phyloP scores from a whole-genome alignment of 2,888 invertebrate genomes.

The Caenorhabditis sp. region DNA sequence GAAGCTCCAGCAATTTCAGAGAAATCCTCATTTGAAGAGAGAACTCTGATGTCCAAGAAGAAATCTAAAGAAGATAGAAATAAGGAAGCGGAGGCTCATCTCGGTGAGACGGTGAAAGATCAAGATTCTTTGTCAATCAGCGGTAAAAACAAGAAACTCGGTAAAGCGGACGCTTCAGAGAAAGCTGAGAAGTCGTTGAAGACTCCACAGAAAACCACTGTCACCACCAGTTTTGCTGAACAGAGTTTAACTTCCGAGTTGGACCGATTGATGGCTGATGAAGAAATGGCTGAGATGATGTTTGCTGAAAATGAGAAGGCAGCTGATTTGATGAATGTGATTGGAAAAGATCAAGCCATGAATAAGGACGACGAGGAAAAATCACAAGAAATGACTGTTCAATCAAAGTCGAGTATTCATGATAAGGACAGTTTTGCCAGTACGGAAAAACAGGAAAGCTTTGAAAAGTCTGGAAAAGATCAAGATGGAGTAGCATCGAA shows the following conservation, averaged over 20 bases:
- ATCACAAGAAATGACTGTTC: slow-evolving; percentile 10
- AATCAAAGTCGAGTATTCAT: neutral
- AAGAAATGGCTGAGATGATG: slow-evolving; percentile 50
- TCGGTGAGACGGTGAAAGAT: slow-evolving; percentile 9
- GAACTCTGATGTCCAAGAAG: slow-evolving; percentile 40
- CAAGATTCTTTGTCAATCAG: slow-evolving; percentile 24
- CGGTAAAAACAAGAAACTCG: slow-evolving; percentile 35
- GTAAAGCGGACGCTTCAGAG: slow-evolving; percentile 24
- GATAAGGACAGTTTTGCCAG: slow-evolving; percentile 39
- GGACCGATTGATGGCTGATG: slow-evolving; percentile 50
- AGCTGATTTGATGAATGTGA: slow-evolving; percentile 15
- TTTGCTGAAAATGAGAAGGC: slow-evolving; percentile 41
- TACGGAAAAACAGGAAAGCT: slow-evolving; percentile 4
- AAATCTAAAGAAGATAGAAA: slow-evolving; percentile 7
- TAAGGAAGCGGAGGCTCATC: slow-evolving; percentile 17
- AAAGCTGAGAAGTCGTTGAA: slow-evolving; percentile 39
- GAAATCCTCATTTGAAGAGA: slow-evolving; percentile 52
- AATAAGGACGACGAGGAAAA: slow-evolving; percentile 2
- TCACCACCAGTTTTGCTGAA: slow-evolving; percentile 57
- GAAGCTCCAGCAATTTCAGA: slow-evolving; percentile 33
- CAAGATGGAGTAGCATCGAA: slow-evolving; percentile 1
- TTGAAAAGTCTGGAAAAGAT: slow-evolving; percentile 25
- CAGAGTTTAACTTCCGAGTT: slow-evolving; percentile 60
- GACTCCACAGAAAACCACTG: slow-evolving; percentile 29
- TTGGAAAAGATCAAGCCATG: slow-evolving; percentile 22